Base-by-base conservation (phyloP, 2,113 vertebrate species). In the Pachycephala philippinensis region DNA sequence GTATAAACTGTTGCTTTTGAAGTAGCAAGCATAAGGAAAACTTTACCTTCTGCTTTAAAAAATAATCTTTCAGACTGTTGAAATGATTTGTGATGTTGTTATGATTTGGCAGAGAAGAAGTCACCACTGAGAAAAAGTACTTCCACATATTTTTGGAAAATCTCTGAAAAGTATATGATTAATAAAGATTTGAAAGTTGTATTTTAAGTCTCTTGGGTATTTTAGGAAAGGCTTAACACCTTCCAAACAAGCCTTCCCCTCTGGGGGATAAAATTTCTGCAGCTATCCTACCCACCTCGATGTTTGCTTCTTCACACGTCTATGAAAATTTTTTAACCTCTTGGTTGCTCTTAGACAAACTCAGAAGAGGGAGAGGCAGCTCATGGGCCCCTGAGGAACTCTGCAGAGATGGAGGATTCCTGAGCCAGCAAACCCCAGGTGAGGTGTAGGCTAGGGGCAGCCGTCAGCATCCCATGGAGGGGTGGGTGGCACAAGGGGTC, bases 401-500 rank as follows among this genome's bases (percentile, higher is more conserved):
- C 61, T 59, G 47, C 3, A 23, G 79, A 23, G 53, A 76, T 57
- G 35, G 12, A 11, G 8, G 3, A 69, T 30, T 64, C 64, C 72
- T 47, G 26, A 91, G 6, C 7, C 49, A 52, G 35, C 15, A 6
- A 65, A 82, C 1, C 11, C 20, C 27, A 40, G 22, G 17, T 26
- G 26, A 37, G 22, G 9, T 37, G 18, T 15, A 23, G 23, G 12
- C 20, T 23, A 53, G 33, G 24, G 31, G 7, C 37, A 81, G 47
- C 44, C 2, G 1, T 54, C 54, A 56, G 14, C 24, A 45, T 57
- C 31, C 26, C 2, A 0, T n/a, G 15, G 42, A 20, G 10, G 13
- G 37, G 16, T 17, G 26, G 17, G 31, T 71, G 80, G 57, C 27
- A 16, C 16, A 3, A 4, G 10, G 27, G 20, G 7, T 64, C 33